Percentiles rank a stretch among this genome's conserved stretches.
phyloP scores from a whole-genome alignment of 2,888 invertebrate genomes.

The Crocallis elinguaria region DNA sequence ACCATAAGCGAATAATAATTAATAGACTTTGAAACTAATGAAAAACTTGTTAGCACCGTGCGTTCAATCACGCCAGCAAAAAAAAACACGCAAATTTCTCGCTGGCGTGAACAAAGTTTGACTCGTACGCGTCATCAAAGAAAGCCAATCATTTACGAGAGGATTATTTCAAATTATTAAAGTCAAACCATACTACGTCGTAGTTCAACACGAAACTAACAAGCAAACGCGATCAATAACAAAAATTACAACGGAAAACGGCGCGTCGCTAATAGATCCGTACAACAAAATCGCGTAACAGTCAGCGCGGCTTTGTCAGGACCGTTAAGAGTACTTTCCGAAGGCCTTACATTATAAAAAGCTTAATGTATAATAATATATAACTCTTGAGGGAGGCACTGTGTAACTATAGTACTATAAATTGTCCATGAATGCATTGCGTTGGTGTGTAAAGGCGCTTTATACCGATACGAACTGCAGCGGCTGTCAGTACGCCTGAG shows the following conservation, averaged over 20 bases:
- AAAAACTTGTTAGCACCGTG: constrained; percentile 5
- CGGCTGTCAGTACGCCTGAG: constrained; percentile 82
- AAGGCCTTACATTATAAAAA: constrained; percentile 51
- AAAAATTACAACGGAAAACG: constrained; percentile 35
- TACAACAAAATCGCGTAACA: constrained; percentile 51
- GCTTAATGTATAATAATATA: constrained; percentile 53
- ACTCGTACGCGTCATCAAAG: neutral
- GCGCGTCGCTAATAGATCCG: constrained; percentile 46
- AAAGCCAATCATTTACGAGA: constrained; percentile 2
- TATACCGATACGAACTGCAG: constrained; percentile 63
- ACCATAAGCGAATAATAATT: constrained; percentile 26
- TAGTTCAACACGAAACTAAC: constrained; percentile 16
- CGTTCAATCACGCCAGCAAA: neutral
- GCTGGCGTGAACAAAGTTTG: neutral
- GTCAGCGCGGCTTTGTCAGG: constrained; percentile 59
- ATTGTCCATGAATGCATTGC: constrained; percentile 53
- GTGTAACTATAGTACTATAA: constrained; percentile 55
- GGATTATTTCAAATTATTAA: neutral
- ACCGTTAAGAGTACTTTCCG: constrained; percentile 39
- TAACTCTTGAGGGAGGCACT: constrained; percentile 58
- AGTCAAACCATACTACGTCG: neutral
- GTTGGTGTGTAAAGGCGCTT: constrained; percentile 45
- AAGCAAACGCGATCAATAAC: constrained; percentile 22
- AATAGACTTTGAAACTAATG: constrained; percentile 17
- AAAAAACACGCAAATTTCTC: neutral